These are phyloP conservation scores for Biston stratarius DNA, from an alignment of 2,888 invertebrate genomes.

Conservation along the genomic window DNA sequence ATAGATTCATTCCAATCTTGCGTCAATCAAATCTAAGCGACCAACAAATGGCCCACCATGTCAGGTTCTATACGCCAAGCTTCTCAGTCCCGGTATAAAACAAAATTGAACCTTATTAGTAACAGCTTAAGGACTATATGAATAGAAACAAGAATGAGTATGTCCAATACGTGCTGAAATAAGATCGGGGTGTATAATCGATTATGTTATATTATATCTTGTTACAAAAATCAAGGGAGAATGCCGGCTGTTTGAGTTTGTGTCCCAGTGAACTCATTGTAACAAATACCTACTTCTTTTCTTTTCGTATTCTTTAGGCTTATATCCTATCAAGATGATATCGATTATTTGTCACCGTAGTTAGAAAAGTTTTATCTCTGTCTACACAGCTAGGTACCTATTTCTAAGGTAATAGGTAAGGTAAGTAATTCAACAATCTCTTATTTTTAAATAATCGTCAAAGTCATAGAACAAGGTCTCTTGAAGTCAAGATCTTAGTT, in stretches of 20 bases:
- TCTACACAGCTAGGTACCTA: no score
- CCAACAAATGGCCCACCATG: background rate
- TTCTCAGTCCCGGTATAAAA: background rate
- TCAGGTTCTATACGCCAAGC: background rate
- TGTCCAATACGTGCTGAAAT: constrained; percentile 53
- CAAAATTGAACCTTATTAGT: background rate
- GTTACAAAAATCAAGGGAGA: constrained; percentile 60
- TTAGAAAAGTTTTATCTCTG: no score
- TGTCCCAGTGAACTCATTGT: background rate
- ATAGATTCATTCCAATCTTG: no score
- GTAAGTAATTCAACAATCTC: no score
- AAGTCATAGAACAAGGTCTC: no score
- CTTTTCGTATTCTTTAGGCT: background rate
- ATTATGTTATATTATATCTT: constrained; percentile 75
- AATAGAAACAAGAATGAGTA: background rate
- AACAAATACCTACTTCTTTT: no score
- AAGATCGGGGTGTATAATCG: constrained; percentile 76
- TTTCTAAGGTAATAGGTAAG: no score
- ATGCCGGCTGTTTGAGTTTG: constrained; percentile 49
- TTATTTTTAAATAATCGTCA: no score
- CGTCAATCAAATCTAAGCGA: background rate
- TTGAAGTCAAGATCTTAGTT: no score
- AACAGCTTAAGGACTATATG: background rate
- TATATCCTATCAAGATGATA: background rate
- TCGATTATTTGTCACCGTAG: no score